Conservation (phyloP, 2,888 invertebrate genomes). For the Hemaris fuciformis region DNA sequence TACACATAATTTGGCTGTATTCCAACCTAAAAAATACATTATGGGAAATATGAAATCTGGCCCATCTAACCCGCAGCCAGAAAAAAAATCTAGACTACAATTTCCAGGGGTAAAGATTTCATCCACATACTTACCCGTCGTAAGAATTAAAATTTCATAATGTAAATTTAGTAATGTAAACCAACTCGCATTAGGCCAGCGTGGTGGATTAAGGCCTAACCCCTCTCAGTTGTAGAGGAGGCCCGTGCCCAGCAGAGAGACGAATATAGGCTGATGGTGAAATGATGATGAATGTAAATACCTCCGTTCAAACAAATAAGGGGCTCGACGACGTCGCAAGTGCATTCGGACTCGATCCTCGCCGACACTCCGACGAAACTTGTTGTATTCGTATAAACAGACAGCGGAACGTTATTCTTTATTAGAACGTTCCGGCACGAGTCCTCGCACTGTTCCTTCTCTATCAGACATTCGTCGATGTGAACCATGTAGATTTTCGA, state of each 20-base stretch:
- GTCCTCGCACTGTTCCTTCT: conserved; percentile 85
- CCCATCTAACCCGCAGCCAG: too few species aligned
- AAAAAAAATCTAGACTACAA: not conserved
- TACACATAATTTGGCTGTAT: too few species aligned
- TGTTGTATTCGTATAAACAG: conserved; percentile 95
- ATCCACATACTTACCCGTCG: not conserved
- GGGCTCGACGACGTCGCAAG: conserved; percentile 81
- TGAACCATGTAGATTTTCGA: conserved; percentile 92
- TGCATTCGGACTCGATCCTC: conserved; percentile 89
- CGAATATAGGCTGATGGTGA: too few species aligned
- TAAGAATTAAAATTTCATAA: conserved; percentile 28
- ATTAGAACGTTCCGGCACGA: conserved; percentile 91
- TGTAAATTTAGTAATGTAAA: too few species aligned
- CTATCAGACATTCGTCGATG: conserved; percentile 94
- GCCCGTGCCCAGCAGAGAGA: too few species aligned
- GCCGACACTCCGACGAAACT: conserved; percentile 97
- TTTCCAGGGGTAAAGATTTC: not conserved
- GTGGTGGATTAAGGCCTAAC: too few species aligned
- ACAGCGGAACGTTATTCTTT: conserved; percentile 87
- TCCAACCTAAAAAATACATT: too few species aligned
- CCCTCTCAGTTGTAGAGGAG: too few species aligned
- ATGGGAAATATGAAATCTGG: too few species aligned
- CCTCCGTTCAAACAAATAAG: conserved; percentile 90
- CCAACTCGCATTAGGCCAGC: too few species aligned
- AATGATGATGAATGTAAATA: too few species aligned